Base-by-base conservation (phyloP, 2,113 vertebrate species). In the Gulo gulo region DNA sequence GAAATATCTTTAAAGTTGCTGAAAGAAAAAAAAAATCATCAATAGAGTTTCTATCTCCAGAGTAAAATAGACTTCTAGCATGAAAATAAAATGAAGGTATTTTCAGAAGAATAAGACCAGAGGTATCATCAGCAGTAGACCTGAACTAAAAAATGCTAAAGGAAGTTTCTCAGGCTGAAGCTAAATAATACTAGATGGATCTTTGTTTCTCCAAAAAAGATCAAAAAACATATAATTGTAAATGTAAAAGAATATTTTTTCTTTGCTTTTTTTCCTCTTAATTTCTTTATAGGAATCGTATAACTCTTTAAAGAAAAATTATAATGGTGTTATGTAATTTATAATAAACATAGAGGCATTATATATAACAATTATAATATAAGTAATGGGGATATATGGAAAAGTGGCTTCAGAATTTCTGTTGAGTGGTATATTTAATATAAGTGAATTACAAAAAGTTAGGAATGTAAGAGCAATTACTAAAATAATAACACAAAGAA, bases 261-360 rank as follows among this genome's bases (percentile, higher is more conserved):
- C 31, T 69, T 95, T 92, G 23, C 8, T 39, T 36, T 91, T 91
- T 89, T 65, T 59, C 21, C 18, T 92, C 52, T 91, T 94, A 94
- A 86, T 61, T 79, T 39, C 65, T 92, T 89, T 67, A 67, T 76
- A 76, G 82, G 55, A 92, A 89, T 96, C 67, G 86, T 23, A 74
- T 61, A 97, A 79, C 61, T 95, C 47, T 65, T 81, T 73, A 76
- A 95, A 91, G 42, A 94, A 91, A 96, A 87, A n/a, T 71, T 47
- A 36, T 93, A 89, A 59, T 55, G 76, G 45, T 78, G 45, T 81
- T 76, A 36, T 76, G 4, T 76, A 76, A 95, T 29, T 65, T n/a
- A 45, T 89, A 87, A 78, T 14, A 95, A 86, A 83, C 50, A 31
- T 67, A 73, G 21, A 71, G 82, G 36, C 34, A 88, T 71, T 57